A percentile compares a stretch with the other conserved stretches of the same genome.
phyloP scores from a whole-genome alignment of 2,797 vertebrate genomes.

The Xiphophorus birchmanni region DNA sequence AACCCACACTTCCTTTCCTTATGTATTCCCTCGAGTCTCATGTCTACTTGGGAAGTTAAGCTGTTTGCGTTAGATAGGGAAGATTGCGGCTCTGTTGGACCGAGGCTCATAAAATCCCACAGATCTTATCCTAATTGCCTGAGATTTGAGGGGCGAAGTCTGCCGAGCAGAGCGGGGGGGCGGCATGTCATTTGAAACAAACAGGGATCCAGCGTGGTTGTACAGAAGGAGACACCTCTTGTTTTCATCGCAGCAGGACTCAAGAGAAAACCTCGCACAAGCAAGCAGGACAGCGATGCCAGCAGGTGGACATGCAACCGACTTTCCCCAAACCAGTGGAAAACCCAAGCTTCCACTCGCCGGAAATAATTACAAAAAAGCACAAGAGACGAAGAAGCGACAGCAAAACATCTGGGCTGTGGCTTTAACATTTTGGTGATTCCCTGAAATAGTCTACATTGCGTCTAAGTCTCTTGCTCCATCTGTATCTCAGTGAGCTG shows the following conservation, averaged over 20 bases:
- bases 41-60: conserved; percentile 16
- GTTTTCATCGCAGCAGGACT: conserved; percentile 26
- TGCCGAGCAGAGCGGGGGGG: conserved; percentile 25
- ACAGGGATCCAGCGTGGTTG: conserved; percentile 18
- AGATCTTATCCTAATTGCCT: conserved; percentile 46
- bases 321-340: conserved; percentile 18
- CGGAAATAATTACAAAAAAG: conserved; percentile 55
- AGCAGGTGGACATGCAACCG: conserved; percentile 29
- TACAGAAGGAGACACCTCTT: not conserved
- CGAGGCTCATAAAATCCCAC: conserved; percentile 17
- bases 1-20: conserved; percentile 25
- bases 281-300: conserved; percentile 37
- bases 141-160: conserved; percentile 29
- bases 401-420: conserved; percentile 52
- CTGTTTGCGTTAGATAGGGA: conserved; percentile 48
- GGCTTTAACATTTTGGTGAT: conserved; percentile 63
- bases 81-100: conserved; percentile 25
- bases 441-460: conserved; percentile 48
- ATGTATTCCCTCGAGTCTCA: conserved; percentile 25
- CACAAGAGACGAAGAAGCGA: not conserved
- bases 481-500: conserved; percentile 46
- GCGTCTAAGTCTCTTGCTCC: conserved; percentile 39
- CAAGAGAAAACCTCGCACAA: conserved; percentile 37
- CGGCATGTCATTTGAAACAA: conserved; percentile 41
- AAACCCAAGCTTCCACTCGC: conserved; percentile 30